These are phyloP conservation scores for Elymnias hypermnestra DNA, from an alignment of 1,140 invertebrate genomes.

Conservation along the genomic window DNA sequence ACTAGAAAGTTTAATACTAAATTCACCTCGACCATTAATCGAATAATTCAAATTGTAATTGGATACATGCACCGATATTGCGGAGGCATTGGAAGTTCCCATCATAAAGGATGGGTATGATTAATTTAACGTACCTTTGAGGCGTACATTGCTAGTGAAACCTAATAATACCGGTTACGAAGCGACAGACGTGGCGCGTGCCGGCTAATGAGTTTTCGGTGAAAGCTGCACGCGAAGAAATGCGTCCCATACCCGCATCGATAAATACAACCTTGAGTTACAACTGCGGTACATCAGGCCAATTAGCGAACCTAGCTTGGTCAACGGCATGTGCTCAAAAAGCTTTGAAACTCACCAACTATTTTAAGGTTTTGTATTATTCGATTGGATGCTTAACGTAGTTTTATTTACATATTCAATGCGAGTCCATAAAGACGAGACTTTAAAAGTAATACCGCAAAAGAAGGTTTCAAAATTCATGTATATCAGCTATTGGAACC, in stretches of 20 bases:
- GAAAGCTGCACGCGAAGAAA: slow-evolving; percentile 40
- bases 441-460: too few relatives aligned
- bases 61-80: not conserved
- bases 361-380: too few relatives aligned
- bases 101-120: not conserved
- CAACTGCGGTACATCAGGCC: slow-evolving; percentile 5
- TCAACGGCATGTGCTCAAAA: not conserved
- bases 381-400: too few relatives aligned
- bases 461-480: too few relatives aligned
- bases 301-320: slow-evolving; percentile 5
- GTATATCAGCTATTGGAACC: too few relatives aligned
- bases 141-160: slow-evolving; percentile 24
- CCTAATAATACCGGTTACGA: slow-evolving; percentile 65
- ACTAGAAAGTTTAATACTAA: too few relatives aligned
- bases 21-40: too few relatives aligned
- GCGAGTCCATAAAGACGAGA: too few relatives aligned
- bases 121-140: slow-evolving; percentile 4
- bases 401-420: too few relatives aligned
- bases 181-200: slow-evolving; percentile 52
- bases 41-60: too few relatives aligned
- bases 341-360: too few relatives aligned
- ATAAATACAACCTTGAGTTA: slow-evolving; percentile 16
- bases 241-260: slow-evolving; percentile 11
- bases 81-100: not conserved
- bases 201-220: slow-evolving; percentile 64